These are phyloP conservation scores for Sinocyclocheilus anophthalmus DNA, from an alignment of 2,113 vertebrate genomes.

Conservation along the genomic window DNA sequence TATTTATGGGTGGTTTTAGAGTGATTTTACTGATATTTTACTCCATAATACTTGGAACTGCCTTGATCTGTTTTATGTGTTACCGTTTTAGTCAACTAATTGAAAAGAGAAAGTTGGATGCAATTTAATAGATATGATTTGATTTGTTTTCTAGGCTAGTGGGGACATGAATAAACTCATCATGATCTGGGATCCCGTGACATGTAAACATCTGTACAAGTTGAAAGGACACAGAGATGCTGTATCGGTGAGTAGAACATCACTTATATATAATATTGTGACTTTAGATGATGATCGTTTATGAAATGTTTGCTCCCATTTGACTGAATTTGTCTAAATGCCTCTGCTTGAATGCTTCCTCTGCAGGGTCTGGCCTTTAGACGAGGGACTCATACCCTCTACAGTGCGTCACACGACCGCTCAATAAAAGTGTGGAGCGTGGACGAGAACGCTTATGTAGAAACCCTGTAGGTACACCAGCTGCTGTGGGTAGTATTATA, in stretches of 20 bases:
- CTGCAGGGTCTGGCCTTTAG: constrained; percentile 90
- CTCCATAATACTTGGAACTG: no score
- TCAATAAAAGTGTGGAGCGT: constrained; percentile 96
- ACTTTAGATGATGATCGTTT: background rate
- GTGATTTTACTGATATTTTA: no score
- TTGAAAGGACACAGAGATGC: constrained; percentile 90
- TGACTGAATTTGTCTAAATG: background rate
- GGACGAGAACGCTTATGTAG: constrained; percentile 91
- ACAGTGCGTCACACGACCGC: constrained; percentile 92
- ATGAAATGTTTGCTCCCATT: background rate
- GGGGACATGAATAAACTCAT: constrained; percentile 93
- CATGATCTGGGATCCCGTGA: constrained; percentile 90
- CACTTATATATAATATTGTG: no score
- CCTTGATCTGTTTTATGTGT: no score
- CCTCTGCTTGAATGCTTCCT: background rate
- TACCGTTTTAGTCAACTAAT: background rate
- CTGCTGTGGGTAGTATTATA: background rate
- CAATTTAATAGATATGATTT: background rate
- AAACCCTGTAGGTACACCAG: constrained; percentile 87
- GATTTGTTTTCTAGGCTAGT: constrained; percentile 78
- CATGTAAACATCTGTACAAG: constrained; percentile 85
- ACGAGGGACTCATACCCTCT: constrained; percentile 89
- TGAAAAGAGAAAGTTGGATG: background rate
- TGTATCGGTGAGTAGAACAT: constrained; percentile 80
- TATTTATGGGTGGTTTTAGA: no score